Conservation (phyloP, 2,888 invertebrate genomes). For the Drosophila meridionalis region DNA sequence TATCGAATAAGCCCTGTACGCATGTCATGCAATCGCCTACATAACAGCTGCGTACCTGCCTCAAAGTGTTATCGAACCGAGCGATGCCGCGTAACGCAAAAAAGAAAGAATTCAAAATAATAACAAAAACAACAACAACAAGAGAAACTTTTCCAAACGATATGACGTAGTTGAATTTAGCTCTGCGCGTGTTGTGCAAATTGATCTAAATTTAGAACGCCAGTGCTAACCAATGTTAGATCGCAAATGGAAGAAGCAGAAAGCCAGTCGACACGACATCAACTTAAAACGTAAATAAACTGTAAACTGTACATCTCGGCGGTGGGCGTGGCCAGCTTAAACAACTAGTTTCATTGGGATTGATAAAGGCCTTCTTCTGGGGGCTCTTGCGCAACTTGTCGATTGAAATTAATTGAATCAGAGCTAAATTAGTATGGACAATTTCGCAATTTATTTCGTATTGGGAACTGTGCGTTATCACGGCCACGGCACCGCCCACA, state of each 20-base stretch:
- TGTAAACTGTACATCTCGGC: conserved; percentile 1
- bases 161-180: conserved; percentile 48
- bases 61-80: conserved; percentile 44
- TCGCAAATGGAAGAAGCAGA: conserved; percentile 6
- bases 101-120: conserved; percentile 15
- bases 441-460: conserved; percentile 38
- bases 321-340: conserved; percentile 30
- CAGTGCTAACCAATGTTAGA: conserved; percentile 2
- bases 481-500: conserved; percentile 7
- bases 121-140: conserved; percentile 2
- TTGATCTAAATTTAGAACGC: conserved; percentile 60
- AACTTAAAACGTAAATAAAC: conserved; percentile 12
- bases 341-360: conserved; percentile 26
- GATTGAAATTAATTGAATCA: conserved; percentile 57
- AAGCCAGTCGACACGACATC: conserved; percentile 25
- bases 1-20: conserved; percentile 1
- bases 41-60: conserved; percentile 9
- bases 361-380: conserved; percentile 8
- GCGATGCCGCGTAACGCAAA: conserved; percentile 21
- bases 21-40: conserved; percentile 4
- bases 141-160: conserved; percentile 30
- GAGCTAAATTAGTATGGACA: conserved; percentile 38
- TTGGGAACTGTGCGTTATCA: conserved; percentile 26
- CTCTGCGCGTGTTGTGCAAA: conserved; percentile 43
- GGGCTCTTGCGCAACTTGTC: conserved; percentile 40